Conservation (phyloP, 1,140 invertebrate species). For the Drosophila sulfurigaster region DNA sequence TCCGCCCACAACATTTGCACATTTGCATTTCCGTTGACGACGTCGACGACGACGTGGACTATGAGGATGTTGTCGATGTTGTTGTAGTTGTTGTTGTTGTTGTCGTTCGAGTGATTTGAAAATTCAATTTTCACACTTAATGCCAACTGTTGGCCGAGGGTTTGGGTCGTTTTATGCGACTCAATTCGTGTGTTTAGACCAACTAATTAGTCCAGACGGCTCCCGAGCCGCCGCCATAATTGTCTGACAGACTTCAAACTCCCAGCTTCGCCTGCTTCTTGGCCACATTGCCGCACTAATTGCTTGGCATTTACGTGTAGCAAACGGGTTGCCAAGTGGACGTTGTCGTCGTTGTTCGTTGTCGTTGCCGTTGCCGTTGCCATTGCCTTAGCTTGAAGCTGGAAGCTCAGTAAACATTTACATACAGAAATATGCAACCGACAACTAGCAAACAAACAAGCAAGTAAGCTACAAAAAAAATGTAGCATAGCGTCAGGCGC, state of each 20-base stretch:
- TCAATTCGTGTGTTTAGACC: slow-evolving; percentile 73
- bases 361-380: not conserved
- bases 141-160: slow-evolving; percentile 62
- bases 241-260: slow-evolving; percentile 9
- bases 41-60: slow-evolving; percentile 11
- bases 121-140: slow-evolving; percentile 83
- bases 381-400: slow-evolving; percentile 21
- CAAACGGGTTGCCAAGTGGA: slow-evolving; percentile 60
- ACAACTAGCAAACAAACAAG: slow-evolving; percentile 61
- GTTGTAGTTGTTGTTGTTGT: slow-evolving; percentile 46
- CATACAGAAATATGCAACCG: slow-evolving; percentile 78
- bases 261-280: not conserved
- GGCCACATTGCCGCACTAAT: slow-evolving; percentile 51
- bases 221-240: slow-evolving; percentile 30
- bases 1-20: slow-evolving; percentile 77
- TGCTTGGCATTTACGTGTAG: slow-evolving; percentile 74
- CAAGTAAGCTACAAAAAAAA: slow-evolving; percentile 48
- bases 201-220: slow-evolving; percentile 74
- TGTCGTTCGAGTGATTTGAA: slow-evolving; percentile 75
- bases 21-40: slow-evolving; percentile 70
- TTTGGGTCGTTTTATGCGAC: slow-evolving; percentile 58
- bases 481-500: slow-evolving; percentile 70
- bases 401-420: slow-evolving; percentile 70
- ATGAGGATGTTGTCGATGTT: slow-evolving; percentile 40
- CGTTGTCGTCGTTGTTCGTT: slow-evolving; percentile 3